Evolutionary conservation across 1,140 invertebrate genomes (phyloP), one percentile per base, ranked within the genome.

Genomic region (Sitobion miscanthi): DNA sequence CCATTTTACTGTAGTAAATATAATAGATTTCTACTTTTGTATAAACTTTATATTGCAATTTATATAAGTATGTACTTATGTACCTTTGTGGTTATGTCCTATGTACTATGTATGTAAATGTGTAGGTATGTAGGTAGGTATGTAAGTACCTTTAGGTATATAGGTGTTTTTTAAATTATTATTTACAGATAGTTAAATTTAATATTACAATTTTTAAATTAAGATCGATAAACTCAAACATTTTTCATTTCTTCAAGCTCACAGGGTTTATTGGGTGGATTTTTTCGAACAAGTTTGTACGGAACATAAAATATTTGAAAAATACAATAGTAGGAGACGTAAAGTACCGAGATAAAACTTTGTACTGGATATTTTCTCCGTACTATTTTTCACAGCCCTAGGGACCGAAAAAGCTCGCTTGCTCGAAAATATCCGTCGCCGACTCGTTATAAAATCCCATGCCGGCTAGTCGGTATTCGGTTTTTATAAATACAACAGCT

Each of bases 321-420:
- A n/a, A 77, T 77, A 77, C 14, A 77, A 77, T 77, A 17, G 30
- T n/a, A 69, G 62, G 14, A 69, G 30, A 52, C 49, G 17, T 17
- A 77, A 14, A n/a, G 62, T 35, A 17, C 30, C n/a, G 30, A 77
- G 62, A 77, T 77, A 77, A 69, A n/a, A n/a, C 62, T n/a, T 77
- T 77, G 62, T 77, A 77, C 62, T 77, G 17, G 30, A 77, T 77
- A 77, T 77, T 77, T 77, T 77, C 62, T 77, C n/a, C 62, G 62
- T 77, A 77, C 62, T 77, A 77, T 30, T 77, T 77, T 77, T 77
- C 62, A 77, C 62, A 77, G 62, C 62, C 62, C n/a, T 77, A 77
- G 62, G 62, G 62, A 77, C 62, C 14, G 14, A 77, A 14, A 77
- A 35, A 17, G 62, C 30, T 69, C 62, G 62, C n/a, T 77, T 77